Base-by-base conservation (phyloP, 2,113 vertebrate genomes). In the Gobio gobio region DNA sequence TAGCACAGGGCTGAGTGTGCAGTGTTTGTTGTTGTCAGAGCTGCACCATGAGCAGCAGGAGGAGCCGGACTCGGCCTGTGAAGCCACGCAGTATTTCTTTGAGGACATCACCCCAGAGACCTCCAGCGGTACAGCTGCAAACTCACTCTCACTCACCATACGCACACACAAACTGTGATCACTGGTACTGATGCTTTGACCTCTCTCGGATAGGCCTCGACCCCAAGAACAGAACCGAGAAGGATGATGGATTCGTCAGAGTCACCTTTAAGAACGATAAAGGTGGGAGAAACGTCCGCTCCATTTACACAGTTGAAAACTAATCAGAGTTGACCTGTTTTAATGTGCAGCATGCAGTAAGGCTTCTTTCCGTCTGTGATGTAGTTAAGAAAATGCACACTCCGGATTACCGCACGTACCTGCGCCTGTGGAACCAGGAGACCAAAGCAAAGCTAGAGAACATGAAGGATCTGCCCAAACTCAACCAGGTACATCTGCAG, bases 41-140 rank as follows among this genome's bases (percentile, higher is more conserved):
- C 92, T 96, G 0, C 93, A 92, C 72, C 94, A 93, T 59, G 97
- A 99, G 74, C 97, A 99, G 74, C 97, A 96, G 66, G 98, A 99
- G 12, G 98, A 99, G 66, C 97, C 98, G 0, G 98, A 99, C 90
- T 99, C 98, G 12, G 98, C 98, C 47, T 99, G 98, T 82, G 98
- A 99, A 93, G 98, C 98, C 14, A 99, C 96, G 22, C 98, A 99
- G 88, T 99, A 99, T 92, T 99, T 99, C 91, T 99, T 99, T 93
- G 98, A 99, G 93, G 98, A 99, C 89, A 96, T 99, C 88, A 97
- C 97, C 24, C 97, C 98, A 5, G 98, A 99, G 73, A 96, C 96
- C 18, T 97, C 97, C 1, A 93, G 97, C 0, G 96, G 98, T 98
- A 94, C 51, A 36, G 13, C 63, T 66, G 51, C 72, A 58, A n/a